Evolutionary conservation across 2,113 vertebrate species (phyloP), one percentile per base, ranked within the genome.

Genomic region (Microtus montanus): DNA sequence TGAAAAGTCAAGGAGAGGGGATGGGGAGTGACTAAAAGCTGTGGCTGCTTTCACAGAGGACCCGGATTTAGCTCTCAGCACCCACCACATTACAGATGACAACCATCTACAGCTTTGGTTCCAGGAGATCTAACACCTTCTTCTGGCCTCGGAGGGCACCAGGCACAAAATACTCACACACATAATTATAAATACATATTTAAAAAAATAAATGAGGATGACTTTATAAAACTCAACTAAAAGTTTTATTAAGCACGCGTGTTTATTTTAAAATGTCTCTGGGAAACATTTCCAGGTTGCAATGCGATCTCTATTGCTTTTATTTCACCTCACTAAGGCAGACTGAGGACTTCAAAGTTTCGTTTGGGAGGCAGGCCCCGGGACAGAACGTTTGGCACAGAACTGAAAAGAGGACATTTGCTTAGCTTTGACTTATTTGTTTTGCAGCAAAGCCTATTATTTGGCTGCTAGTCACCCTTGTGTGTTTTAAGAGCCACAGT

Each of bases 251-350:
- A 85, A 49, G 0, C 28, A 3, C 22, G 8, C 47, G 41, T 52
- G 38, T 73, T 80, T 83, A 26, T 90, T 63, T 92, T 95, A 44
- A 88, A 95, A 90, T 0, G 2, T 89, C 30, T 20, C 54, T n/a
- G n/a, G 5, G 5, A 75, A 47, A 70, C 64, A 58, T 61, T 92
- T 88, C 64, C 22, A 24, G 20, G 19, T 70, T 58, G 13, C 52
- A 58, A 73, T 58, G 35, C 41, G 19, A 7, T 91, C 83, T 87
- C 54, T 78, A 9, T 58, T 93, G 30, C 49, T 78, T 49, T 68
- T 71, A 35, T 22, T 68, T 82, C 58, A 5, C 26, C 28, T 49
- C 10, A 35, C 30, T 58, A 86, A 26, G 68, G 20, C 7, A 54
- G 44, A 77, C 35, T 35, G 13, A 74, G 64, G 78, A 84, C 28